Conservation (phyloP, 2,797 vertebrate genomes). For the Sandelia bainsii region DNA sequence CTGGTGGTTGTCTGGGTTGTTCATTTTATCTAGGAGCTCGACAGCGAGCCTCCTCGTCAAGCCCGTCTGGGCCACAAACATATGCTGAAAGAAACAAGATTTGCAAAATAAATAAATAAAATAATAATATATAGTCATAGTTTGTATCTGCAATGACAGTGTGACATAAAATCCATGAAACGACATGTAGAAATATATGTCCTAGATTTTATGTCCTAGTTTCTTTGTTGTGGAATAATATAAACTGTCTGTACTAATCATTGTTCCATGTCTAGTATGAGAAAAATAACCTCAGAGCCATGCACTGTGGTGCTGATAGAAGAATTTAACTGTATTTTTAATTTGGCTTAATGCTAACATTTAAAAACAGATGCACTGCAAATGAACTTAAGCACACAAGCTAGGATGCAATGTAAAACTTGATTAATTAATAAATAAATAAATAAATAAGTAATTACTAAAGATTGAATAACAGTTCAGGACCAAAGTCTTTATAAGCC, state of each 20-base stretch:
- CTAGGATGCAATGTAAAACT: background rate
- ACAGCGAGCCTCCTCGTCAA: slow-evolving; percentile 92
- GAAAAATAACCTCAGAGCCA: slow-evolving; percentile 12
- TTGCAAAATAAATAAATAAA: background rate
- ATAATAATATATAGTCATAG: no score
- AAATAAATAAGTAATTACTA: slow-evolving; percentile 1
- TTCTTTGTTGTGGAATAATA: slow-evolving; percentile 15
- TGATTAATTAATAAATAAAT: slow-evolving; percentile 30
- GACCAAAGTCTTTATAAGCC: background rate
- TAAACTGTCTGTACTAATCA: slow-evolving; percentile 15
- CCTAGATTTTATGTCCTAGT: slow-evolving; percentile 2
- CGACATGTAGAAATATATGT: background rate
- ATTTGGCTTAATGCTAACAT: background rate
- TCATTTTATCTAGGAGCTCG: slow-evolving; percentile 95
- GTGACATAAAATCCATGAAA: background rate
- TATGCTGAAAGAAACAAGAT: slow-evolving; percentile 84
- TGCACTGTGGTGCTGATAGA: background rate
- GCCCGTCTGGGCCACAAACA: slow-evolving; percentile 90
- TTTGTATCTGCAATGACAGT: background rate
- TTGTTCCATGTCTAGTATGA: slow-evolving; percentile 1
- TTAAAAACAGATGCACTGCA: slow-evolving; percentile 14
- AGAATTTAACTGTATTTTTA: slow-evolving; percentile 1
- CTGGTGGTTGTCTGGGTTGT: slow-evolving; percentile 94
- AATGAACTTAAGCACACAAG: background rate
- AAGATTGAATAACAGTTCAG: background rate